Evolutionary conservation across 1,140 invertebrate species (phyloP).

Genomic region (Propsilocerus akamusi): DNA sequence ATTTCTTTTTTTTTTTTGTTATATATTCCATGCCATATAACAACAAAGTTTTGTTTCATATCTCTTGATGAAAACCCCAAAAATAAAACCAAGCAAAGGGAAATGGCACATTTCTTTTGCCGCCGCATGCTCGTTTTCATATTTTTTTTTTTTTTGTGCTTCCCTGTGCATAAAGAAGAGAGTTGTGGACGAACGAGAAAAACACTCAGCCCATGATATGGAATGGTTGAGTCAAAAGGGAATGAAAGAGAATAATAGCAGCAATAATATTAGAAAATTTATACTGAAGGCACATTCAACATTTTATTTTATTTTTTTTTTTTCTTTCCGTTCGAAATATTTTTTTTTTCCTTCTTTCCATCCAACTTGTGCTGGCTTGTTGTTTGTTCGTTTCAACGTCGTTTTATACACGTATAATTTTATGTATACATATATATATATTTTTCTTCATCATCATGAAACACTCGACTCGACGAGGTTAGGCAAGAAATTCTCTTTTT

Average conservation of each 20-base stretch:
- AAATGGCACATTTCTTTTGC: conserved; percentile 3
- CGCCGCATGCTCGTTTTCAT: too few relatives aligned
- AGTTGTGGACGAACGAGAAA: neutral
- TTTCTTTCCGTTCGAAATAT: conserved; percentile 2
- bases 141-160: too few relatives aligned
- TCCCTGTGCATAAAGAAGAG: neutral
- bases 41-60: conserved; percentile 1
- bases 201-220: neutral
- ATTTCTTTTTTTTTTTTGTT: neutral
- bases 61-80: neutral
- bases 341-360: neutral
- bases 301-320: neutral
- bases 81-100: conserved; percentile 1
- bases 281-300: neutral
- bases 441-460: too few relatives aligned
- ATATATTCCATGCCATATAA: conserved; percentile 1
- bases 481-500: neutral
- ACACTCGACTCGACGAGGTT: neutral
- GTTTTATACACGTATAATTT: too few relatives aligned
- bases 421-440: too few relatives aligned
- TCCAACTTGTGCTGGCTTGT: too few relatives aligned
- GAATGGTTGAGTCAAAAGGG: neutral
- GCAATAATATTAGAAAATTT: conserved; percentile 2
- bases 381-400: neutral
- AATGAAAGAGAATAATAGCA: neutral